Base-by-base conservation (phyloP, 2,888 invertebrate species). In the Gymnosoma rotundatum region DNA sequence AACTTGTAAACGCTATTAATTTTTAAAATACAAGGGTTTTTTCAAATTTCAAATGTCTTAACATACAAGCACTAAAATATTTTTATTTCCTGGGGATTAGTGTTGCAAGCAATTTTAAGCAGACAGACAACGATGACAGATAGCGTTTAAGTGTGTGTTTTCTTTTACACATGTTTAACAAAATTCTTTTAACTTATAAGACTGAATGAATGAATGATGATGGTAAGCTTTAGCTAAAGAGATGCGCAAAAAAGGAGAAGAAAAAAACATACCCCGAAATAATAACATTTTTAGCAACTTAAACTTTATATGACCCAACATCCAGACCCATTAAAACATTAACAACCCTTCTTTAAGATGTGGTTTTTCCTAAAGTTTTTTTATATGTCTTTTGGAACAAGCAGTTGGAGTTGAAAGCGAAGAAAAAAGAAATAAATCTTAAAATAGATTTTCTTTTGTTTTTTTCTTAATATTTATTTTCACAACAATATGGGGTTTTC, bases 1-100 rank as follows among this genome's bases (percentile, higher is more conserved):
- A 67, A 78, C 69, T 73, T 56, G 63, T 36, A 74, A 75, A 74
- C 45, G 76, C 73, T 76, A 80, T 84, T 80, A 78, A 80, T 78
- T 63, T 52, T 61, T 9, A 14, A 20, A 60, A 69, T 42, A 73
- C 61, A 69, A 83, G 80, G 72, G 60, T 73, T 72, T 76, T 56
- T 42, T 58, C 18, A 18, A 18, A 42, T 14, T 18, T 60, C 36
- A 16, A 32, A 66, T 14, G 42, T 36, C 20, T 25, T 0, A 64
- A 45, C 32, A 38, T 14, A 54, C 36, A 20, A 36, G 14, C 14
- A 10, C 16, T 16, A 6, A 14, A 16, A 8, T 20, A 16, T 14
- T 48, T 10, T 50, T 5, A 45, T 60, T 48, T 32, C 56, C 42
- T 32, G 8, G 8, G 54, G 61, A 69, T 42, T 52, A 52, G 69